Base-by-base conservation (phyloP, 2,888 invertebrate species). In the Parnassius glacialis region DNA sequence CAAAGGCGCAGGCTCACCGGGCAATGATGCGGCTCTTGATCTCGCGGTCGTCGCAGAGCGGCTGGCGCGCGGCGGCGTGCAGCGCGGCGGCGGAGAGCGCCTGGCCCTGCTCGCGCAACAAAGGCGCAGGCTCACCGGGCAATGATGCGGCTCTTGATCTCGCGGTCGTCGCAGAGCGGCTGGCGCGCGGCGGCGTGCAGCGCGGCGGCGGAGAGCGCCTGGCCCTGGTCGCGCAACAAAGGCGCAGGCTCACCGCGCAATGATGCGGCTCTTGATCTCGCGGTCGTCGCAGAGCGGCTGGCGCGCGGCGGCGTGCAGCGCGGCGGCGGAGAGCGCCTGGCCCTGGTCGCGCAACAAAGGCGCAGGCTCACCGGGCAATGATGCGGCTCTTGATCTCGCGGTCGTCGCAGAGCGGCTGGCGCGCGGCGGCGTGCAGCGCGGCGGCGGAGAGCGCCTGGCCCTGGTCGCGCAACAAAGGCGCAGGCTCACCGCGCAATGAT, bases 351-450 rank as follows among this genome's bases (percentile, higher is more conserved):
- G 96, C 57, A 9, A 98, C 90, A 50, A 97, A 92, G 11, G 97
- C 94, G 68, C 97, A 97, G 2, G 96, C 97, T 47, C 47, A 47
- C 47, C 47, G 47, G 52, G 94, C 96, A 74, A 98, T 96, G 74
- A 98, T 97, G 65, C 96, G 94, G 78, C 95, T 95, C 85, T 97
- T 97, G 60, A 97, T 85, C 83, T 96, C 96, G 68, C 94, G 93
- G 78, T 97, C 97, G 77, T 97, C 83, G 74, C 67, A 92, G 74
- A 62, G 92, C 85, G 80, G 88, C 74, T 75, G 93, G 81, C 10
- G 79, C 93, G 12, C 11, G 45, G 10, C 45, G 12, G 3, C 12
- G 45, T 43, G 43, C 10, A 10, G 43, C 43, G n/a, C 12, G 11
- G 12, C 45, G 7, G 45, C 11, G 12, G 45, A 11, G 3, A 12